Evolutionary conservation across 2,797 vertebrate genomes (phyloP), one percentile per base, ranked within the genome.

Genomic region (Muscicapa striata): DNA sequence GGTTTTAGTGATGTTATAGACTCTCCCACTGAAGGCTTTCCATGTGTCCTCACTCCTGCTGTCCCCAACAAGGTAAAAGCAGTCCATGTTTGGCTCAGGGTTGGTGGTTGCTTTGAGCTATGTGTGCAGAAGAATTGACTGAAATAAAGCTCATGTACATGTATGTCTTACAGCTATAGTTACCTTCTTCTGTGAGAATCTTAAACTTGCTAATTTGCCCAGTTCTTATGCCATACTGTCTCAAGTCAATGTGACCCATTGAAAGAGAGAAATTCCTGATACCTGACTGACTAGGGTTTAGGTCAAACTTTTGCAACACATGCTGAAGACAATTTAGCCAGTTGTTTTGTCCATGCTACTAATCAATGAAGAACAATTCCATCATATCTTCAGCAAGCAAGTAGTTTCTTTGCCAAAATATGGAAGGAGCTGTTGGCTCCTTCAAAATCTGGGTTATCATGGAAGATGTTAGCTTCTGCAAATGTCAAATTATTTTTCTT

Each of bases 21-120:
- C 21, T 79, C 90, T 64, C 61, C 87, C 16, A 51, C 66, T 26
- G 92, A 89, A 82, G 89, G 76, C 43, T 84, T 94, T 96, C 89
- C 95, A 74, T 93, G 95, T 94, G 74, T 74, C 55, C 77, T 91
- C 8, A 7, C 75, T 84, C 86, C 96, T 51, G 38, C 92, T 87
- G 69, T 95, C 45, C 85, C 74, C 70, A 96, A 82, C 76, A 97
- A 97, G 97, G 97, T 98, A 95, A 96, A 89, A 92, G 20, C 55
- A 43, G 18, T 32, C 52, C 18, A 5, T 1, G 1, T 70, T 87
- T 68, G n/a, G 22, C 51, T 82, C 14, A 15, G 40, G 13, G 13
- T 20, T 84, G 43, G 32, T 38, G 34, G 67, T 24, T 66, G 40
- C 24, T 73, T 83, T 76, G 48, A 77, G 22, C 46, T 72, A 48